Conservation (phyloP, 2,888 invertebrate genomes). For the Drosophila buzzatii region DNA sequence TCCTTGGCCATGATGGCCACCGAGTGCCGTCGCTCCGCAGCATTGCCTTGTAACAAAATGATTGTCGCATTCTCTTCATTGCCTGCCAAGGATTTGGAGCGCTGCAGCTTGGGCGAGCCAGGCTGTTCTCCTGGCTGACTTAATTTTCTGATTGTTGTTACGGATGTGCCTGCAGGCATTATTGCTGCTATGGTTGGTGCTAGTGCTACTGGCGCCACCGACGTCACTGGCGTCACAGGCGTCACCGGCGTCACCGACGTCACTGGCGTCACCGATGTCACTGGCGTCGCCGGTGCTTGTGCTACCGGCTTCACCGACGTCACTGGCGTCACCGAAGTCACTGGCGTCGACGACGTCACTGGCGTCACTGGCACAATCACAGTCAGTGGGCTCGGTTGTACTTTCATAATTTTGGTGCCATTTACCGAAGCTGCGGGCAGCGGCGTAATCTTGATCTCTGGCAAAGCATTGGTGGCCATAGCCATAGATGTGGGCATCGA, state of each 20-base stretch:
- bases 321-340: slow-evolving; percentile 6
- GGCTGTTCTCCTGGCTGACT: neutral
- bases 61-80: slow-evolving; percentile 6
- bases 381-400: slow-evolving; percentile 11
- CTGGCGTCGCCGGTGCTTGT: too few relatives aligned
- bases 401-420: slow-evolving; percentile 39
- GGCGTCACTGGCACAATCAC: slow-evolving; percentile 27
- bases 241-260: neutral
- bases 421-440: slow-evolving; percentile 24
- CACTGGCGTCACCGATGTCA: slow-evolving; percentile 8
- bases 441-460: slow-evolving; percentile 31
- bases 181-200: neutral
- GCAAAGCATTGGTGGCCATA: slow-evolving; percentile 11
- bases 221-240: slow-evolving; percentile 13
- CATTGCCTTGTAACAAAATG: slow-evolving; percentile 9
- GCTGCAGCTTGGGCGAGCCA: slow-evolving; percentile 50
- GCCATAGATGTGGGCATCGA: slow-evolving; percentile 12
- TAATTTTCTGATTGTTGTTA: neutral
- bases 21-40: slow-evolving; percentile 57
- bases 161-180: neutral
- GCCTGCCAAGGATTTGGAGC: slow-evolving; percentile 65
- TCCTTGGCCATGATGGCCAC: slow-evolving; percentile 73
- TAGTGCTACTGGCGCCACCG: neutral
- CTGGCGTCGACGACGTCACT: slow-evolving; percentile 7
- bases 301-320: too few relatives aligned